These are phyloP conservation scores for Aphidoletes aphidimyza DNA, from an alignment of 2,888 invertebrate species.

Conservation along the genomic window DNA sequence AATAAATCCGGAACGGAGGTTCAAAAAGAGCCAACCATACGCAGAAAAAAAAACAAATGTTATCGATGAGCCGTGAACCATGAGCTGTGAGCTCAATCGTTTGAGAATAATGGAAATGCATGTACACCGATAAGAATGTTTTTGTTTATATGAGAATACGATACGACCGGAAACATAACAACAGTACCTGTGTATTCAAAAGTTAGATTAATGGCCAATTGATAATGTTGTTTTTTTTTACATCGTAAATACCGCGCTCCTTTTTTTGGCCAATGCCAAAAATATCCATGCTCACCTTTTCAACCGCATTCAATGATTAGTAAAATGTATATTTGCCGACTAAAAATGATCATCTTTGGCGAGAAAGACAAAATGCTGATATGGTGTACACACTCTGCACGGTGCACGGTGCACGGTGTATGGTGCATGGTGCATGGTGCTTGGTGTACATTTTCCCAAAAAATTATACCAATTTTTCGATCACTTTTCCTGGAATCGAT, in stretches of 20 bases:
- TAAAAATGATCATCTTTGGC: too few relatives aligned
- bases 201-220: slow-evolving; percentile 28
- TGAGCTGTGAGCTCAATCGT: too few relatives aligned
- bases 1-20: background rate
- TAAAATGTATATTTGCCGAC: background rate
- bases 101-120: background rate
- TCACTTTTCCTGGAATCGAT: too few relatives aligned
- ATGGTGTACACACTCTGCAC: too few relatives aligned
- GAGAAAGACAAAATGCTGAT: too few relatives aligned
- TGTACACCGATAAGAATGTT: background rate
- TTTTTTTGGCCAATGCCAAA: background rate
- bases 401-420: too few relatives aligned
- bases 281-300: background rate
- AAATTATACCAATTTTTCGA: too few relatives aligned
- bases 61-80: too few relatives aligned
- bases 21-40: background rate
- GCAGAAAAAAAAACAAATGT: background rate
- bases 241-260: background rate
- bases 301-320: background rate
- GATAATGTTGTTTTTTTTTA: background rate
- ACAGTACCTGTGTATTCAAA: background rate
- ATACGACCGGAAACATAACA: background rate
- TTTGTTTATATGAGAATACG: background rate
- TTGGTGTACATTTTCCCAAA: too few relatives aligned
- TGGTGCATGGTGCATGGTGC: too few relatives aligned